Percentiles rank a stretch among this genome's conserved stretches.
These are phyloP conservation scores for Drosophila testacea DNA, from an alignment of 2,888 invertebrate species.

Conservation along the genomic window DNA sequence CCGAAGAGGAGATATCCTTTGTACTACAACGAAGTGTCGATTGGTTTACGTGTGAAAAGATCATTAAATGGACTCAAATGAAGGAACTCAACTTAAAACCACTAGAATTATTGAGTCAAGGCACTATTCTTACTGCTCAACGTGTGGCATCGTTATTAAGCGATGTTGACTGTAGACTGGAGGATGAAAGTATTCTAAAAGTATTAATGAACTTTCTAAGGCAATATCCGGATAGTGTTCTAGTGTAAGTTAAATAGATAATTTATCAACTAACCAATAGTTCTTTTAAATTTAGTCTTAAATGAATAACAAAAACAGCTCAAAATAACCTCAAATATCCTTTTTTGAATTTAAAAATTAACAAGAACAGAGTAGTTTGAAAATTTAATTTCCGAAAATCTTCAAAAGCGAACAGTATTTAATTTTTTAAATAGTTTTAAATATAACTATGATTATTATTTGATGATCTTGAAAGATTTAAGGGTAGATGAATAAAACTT, in stretches of 20 bases:
- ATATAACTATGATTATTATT: too few species aligned
- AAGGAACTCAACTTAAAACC: slow-evolving; percentile 21
- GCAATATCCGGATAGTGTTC: slow-evolving; percentile 35
- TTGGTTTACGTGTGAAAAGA: slow-evolving; percentile 33
- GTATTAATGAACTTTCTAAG: slow-evolving; percentile 22
- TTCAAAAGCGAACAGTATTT: too few species aligned
- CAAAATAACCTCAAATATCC: too few species aligned
- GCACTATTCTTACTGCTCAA: slow-evolving; percentile 43
- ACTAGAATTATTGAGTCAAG: slow-evolving; percentile 41
- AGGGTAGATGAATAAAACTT: too few species aligned
- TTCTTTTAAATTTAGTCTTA: not conserved
- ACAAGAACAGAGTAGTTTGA: too few species aligned
- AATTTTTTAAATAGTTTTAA: too few species aligned
- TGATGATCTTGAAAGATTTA: too few species aligned
- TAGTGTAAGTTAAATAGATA: slow-evolving; percentile 25
- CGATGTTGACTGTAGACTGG: not conserved
- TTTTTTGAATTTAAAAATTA: too few species aligned
- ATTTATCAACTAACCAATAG: too few species aligned
- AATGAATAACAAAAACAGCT: too few species aligned
- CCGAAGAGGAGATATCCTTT: slow-evolving; percentile 43
- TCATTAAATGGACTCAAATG: slow-evolving; percentile 32
- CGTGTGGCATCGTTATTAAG: slow-evolving; percentile 20
- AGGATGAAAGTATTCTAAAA: slow-evolving; percentile 34
- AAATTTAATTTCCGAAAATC: too few species aligned
- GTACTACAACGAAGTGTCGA: slow-evolving; percentile 50